Conservation (phyloP, 2,888 invertebrate species). For the Catocala sponsa region DNA sequence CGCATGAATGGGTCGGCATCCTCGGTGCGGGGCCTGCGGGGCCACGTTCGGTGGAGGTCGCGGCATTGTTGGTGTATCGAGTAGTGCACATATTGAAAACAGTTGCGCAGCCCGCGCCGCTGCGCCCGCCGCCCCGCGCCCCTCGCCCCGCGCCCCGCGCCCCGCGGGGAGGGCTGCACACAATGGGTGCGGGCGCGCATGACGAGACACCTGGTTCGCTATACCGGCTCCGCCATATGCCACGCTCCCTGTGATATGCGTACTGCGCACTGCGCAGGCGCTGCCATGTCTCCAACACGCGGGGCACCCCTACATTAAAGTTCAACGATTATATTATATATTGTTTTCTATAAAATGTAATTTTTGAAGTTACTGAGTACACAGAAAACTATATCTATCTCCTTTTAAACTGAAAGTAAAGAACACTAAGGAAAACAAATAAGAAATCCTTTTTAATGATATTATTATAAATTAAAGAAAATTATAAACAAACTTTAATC, state of each 20-base stretch:
- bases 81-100: slow-evolving; percentile 63
- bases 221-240: slow-evolving; percentile 86
- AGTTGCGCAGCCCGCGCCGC: slow-evolving; percentile 37
- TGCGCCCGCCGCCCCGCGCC: slow-evolving; percentile 16
- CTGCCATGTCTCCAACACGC: slow-evolving; percentile 18
- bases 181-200: slow-evolving; percentile 87
- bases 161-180: slow-evolving; percentile 58
- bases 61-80: slow-evolving; percentile 71
- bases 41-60: slow-evolving; percentile 58
- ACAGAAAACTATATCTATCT: too few relatives aligned
- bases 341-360: slow-evolving; percentile 16
- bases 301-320: slow-evolving; percentile 27
- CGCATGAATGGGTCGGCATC: slow-evolving; percentile 46
- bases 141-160: neutral
- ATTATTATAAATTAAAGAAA: too few relatives aligned
- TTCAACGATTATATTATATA: slow-evolving; percentile 21
- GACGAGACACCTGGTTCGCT: slow-evolving; percentile 84
- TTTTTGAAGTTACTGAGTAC: neutral
- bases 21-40: slow-evolving; percentile 35
- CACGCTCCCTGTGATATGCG: slow-evolving; percentile 57
- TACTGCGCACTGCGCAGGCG: slow-evolving; percentile 20
- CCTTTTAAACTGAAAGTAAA: too few relatives aligned
- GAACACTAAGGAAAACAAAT: too few relatives aligned
- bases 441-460: too few relatives aligned
- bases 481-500: too few relatives aligned